Evolutionary conservation across 2,888 invertebrate species (phyloP), one percentile per base, ranked within the genome.

Genomic region (Campoplex nolae): DNA sequence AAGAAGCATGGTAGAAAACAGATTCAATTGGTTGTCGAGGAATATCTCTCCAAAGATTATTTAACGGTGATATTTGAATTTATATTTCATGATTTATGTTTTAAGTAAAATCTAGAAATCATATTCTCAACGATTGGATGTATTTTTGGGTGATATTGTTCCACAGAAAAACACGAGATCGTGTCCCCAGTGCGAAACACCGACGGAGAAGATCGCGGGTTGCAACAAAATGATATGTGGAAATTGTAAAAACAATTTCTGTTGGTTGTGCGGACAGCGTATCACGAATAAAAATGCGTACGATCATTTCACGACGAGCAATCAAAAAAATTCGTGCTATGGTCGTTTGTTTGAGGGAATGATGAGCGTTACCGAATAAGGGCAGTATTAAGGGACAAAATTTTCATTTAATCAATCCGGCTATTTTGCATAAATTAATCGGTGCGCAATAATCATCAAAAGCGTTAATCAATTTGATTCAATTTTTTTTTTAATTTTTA

Each of bases 181-280:
- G 4, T 93, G 93, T 75, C 92, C 92, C 1, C 88, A 85, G 4
- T 93, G 92, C 71, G 75, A n/a, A 11, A 87, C 89, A n/a, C 32
- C 79, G n/a, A 89, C 85, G 7, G 83, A 80, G 48, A 92, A 91
- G 81, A 86, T 80, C 11, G 84, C 70, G 4, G 92, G 92, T 3
- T 92, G 91, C 68, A 92, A 92, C 79, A 89, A 90, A 85, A 91
- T 92, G 88, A 78, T 8, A 0, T 92, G 92, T 56, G 35, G 0
- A 18, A 45, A 89, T 51, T 92, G 92, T 23, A 75, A 88, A 28
- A 81, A 80, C 23, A 13, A 35, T 2, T 92, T 92, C 58, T 92
- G 92, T 67, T 92, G 92, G 92, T 32, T 92, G 0, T 92, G 92
- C 65, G 90, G 90, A 1, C 0, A 8, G 1, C 71, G 83, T 6